Evolutionary conservation across 1,140 invertebrate genomes (phyloP), one percentile per base, ranked within the genome.

Genomic region (Paraescarpia echinospica): DNA sequence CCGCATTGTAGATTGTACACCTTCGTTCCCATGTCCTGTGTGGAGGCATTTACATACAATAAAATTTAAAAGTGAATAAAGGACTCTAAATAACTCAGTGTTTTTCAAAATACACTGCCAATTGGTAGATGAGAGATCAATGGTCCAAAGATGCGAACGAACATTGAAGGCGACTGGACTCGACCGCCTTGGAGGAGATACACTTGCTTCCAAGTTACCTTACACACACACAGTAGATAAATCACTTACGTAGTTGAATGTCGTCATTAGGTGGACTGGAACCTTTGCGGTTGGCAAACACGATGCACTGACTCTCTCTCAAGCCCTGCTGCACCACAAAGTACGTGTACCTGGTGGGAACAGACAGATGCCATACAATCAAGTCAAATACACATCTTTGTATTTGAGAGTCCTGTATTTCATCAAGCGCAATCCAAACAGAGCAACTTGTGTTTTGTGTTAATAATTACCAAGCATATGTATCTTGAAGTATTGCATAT

Each of bases 241-340:
- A 91, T 2, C 34, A 41, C 91, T 91, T 48, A 91, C 91, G 91
- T 35, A 91, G n/a, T 27, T 34, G 34, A 59, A 33, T 33, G 33
- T 34, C 34, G 14, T 34, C 91, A 22, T n/a, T 35, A 9, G 1
- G n/a, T 35, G 34, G 34, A n/a, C 51, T 41, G 5, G 33, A 41
- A 77, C 59, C 59, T 48, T 93, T 94, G 90, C 95, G 95, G 93
- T 96, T 95, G 48, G 95, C 94, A 94, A 96, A 95, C 33, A 96
- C 94, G 92, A 95, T 94, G 93, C 95, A 96, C 34, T 95, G 94
- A 59, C 93, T 94, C 33, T 95, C 94, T 92, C 94, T 94, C 18
- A 97, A 93, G 9, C 95, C 96, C 93, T 95, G 95, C 90, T 96
- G 95, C 91, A 96, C 96, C 8, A 98, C 97, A 95, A 98, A 98